Conservation (phyloP, 2,113 vertebrate genomes). For the Leptocoma aspasia region DNA sequence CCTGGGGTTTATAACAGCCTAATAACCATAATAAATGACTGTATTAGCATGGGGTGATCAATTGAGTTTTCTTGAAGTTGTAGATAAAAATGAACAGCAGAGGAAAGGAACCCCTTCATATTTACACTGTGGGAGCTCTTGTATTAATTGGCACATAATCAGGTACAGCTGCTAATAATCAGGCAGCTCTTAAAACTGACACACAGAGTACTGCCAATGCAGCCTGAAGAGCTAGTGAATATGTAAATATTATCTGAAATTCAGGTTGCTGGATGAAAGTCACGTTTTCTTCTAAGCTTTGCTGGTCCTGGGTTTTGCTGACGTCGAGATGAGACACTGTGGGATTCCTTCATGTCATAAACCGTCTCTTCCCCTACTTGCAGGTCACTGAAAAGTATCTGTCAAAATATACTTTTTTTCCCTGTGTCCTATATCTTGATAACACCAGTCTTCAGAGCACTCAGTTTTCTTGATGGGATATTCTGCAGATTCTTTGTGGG, state of each 20-base stretch:
- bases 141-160: constrained; percentile 69
- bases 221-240: background rate
- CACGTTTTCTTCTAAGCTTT: background rate
- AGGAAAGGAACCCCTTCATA: constrained; percentile 32
- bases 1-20: constrained; percentile 32
- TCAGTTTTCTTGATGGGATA: background rate
- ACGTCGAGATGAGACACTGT: background rate
- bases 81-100: constrained; percentile 61
- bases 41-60: constrained; percentile 35
- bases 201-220: background rate
- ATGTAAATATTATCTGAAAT: constrained; percentile 18
- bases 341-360: background rate
- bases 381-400: background rate
- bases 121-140: constrained; percentile 56
- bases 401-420: background rate
- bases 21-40: constrained; percentile 65
- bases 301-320: background rate
- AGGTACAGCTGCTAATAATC: constrained; percentile 65
- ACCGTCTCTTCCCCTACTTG: background rate
- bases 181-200: constrained; percentile 45
- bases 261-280: background rate
- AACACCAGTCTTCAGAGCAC: background rate
- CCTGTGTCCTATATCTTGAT: background rate
- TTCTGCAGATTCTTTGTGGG: background rate
- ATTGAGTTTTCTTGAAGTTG: constrained; percentile 49